Percentiles rank a stretch among this genome's conserved stretches.
Conservation (phyloP, 1,140 invertebrate genomes). For the Lepidostoma basale region DNA sequence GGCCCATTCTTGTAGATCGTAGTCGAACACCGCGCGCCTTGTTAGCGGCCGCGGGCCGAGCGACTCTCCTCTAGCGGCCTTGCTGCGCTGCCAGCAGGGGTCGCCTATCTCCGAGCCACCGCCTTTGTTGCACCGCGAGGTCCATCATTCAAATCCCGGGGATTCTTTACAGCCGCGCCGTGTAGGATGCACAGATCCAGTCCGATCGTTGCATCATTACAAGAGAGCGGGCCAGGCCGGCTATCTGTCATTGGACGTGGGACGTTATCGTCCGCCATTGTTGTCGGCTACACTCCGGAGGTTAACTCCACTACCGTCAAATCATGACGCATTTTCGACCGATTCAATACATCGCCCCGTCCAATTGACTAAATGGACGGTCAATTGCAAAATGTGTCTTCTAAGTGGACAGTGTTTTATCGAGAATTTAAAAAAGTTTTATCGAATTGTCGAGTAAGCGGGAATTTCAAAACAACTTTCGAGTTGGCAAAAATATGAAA, state of each 20-base stretch:
- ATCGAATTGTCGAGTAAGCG: no score
- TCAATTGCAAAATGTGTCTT: no score
- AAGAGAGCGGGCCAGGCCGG: conserved; percentile 1
- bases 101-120: conserved; percentile 16
- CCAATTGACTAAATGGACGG: no score
- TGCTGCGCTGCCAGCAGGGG: conserved; percentile 18
- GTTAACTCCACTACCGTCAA: conserved; percentile 1
- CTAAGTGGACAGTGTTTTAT: no score
- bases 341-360: no score
- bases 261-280: not conserved
- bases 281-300: not conserved
- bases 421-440: no score
- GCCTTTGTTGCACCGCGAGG: conserved; percentile 35
- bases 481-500: conserved; percentile 14
- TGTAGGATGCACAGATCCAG: conserved; percentile 10
- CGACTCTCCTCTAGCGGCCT: no score
- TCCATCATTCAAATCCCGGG: conserved; percentile 25
- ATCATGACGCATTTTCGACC: not conserved
- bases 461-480: conserved; percentile 10
- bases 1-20: no score
- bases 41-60: not conserved
- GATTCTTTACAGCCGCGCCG: conserved; percentile 17
- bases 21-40: not conserved
- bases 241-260: conserved; percentile 10
- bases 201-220: conserved; percentile 19